Percentiles rank a stretch among this genome's conserved stretches.
Evolutionary conservation across 2,888 invertebrate genomes (phyloP).

Genomic region (Callosobruchus maculatus): DNA sequence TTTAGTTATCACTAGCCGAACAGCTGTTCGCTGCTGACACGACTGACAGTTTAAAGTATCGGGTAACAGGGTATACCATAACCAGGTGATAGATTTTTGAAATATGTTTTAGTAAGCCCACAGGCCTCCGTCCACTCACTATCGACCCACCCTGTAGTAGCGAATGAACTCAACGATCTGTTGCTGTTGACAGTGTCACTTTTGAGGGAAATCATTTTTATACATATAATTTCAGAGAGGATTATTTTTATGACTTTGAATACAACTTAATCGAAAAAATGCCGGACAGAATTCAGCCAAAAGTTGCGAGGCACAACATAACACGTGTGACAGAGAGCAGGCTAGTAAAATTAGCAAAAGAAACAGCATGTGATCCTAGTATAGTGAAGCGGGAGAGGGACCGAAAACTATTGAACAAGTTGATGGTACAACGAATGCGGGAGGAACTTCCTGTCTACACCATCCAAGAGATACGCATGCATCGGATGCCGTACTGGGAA

Average conservation of each 20-base stretch:
- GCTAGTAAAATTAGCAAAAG: not conserved
- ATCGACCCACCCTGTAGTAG: too few relatives aligned
- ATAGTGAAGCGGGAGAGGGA: not conserved
- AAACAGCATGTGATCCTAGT: not conserved
- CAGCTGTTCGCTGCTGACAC: too few relatives aligned
- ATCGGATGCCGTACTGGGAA: conserved; percentile 53
- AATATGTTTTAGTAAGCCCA: too few relatives aligned
- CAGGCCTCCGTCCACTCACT: too few relatives aligned
- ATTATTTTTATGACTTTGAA: not conserved
- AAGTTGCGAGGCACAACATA: too few relatives aligned
- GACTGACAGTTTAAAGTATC: too few relatives aligned
- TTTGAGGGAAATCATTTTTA: too few relatives aligned
- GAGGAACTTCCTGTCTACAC: conserved; percentile 40
- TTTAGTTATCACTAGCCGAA: too few relatives aligned
- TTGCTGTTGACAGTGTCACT: not conserved
- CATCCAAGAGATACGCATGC: conserved; percentile 48
- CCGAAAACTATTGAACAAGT: not conserved
- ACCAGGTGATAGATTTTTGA: too few relatives aligned
- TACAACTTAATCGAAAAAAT: not conserved
- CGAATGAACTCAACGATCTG: too few relatives aligned
- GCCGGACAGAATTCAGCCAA: not conserved
- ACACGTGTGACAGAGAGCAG: not conserved
- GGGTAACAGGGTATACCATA: too few relatives aligned
- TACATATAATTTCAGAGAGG: too few relatives aligned
- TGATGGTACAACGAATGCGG: conserved; percentile 27